phyloP scores from a whole-genome alignment of 2,888 invertebrate genomes.

The Anoplius nigerrimus region DNA sequence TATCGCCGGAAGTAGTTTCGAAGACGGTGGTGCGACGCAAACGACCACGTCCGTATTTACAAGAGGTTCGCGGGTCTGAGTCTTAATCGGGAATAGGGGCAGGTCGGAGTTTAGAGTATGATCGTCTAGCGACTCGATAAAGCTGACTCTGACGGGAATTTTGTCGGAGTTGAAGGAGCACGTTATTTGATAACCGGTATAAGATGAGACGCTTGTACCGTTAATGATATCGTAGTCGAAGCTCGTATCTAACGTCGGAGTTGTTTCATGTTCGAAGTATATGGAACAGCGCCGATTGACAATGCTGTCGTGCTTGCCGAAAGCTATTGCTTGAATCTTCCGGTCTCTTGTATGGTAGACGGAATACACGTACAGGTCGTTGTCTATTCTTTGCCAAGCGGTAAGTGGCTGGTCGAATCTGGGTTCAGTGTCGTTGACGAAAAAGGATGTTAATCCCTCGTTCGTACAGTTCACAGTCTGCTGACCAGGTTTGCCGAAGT shows the following conservation, averaged over 20 bases:
- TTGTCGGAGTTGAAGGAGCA: slow-evolving; percentile 57
- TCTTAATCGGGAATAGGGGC: slow-evolving; percentile 57
- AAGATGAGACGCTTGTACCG: slow-evolving; percentile 72
- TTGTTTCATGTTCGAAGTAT: slow-evolving; percentile 79
- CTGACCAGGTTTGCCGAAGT: slow-evolving; percentile 85
- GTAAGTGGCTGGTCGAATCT: slow-evolving; percentile 79
- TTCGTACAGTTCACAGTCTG: too few relatives aligned
- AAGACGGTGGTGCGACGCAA: slow-evolving; percentile 80
- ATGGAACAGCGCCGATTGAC: slow-evolving; percentile 83
- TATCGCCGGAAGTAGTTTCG: slow-evolving; percentile 77
- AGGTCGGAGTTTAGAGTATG: slow-evolving; percentile 38
- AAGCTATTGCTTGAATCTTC: slow-evolving; percentile 80
- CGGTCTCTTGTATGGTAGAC: slow-evolving; percentile 80
- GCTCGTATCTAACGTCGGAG: slow-evolving; percentile 77
- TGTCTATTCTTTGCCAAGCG: slow-evolving; percentile 81
- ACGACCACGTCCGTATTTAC: slow-evolving; percentile 77
- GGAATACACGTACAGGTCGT: slow-evolving; percentile 82
- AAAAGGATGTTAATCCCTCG: too few relatives aligned
- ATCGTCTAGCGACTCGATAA: slow-evolving; percentile 52
- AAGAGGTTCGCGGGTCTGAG: slow-evolving; percentile 42
- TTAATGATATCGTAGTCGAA: slow-evolving; percentile 57
- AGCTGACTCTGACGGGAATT: slow-evolving; percentile 66
- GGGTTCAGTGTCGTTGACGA: slow-evolving; percentile 15
- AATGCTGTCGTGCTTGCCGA: slow-evolving; percentile 78
- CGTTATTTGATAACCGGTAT: slow-evolving; percentile 78